A percentile compares a stretch with the other conserved stretches of the same genome.
Evolutionary conservation across 1,140 invertebrate species (phyloP).

Genomic region (Melipona quadrifasciata): DNA sequence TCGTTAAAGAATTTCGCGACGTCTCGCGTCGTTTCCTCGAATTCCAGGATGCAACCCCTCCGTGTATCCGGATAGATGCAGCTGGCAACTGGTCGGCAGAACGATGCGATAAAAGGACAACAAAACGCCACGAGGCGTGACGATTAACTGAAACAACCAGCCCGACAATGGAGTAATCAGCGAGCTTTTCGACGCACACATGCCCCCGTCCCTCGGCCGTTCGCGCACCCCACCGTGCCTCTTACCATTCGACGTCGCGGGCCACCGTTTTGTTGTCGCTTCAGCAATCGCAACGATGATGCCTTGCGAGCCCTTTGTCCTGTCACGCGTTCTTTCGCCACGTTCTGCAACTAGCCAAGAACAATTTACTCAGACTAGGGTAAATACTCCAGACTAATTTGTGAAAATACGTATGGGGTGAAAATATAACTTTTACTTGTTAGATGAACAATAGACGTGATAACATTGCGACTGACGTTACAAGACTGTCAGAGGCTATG

Average conservation of each 20-base stretch:
- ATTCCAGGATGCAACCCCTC: conserved; percentile 33
- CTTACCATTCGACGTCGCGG: conserved; percentile 48
- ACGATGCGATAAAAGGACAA: conserved; percentile 68
- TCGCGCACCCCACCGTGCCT: conserved; percentile 12
- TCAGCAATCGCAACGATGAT: conserved; percentile 72
- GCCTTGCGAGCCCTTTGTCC: conserved; percentile 55
- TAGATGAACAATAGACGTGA: too few relatives aligned
- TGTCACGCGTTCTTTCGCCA: conserved; percentile 41
- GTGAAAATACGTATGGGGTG: not conserved
- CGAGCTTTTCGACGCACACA: conserved; percentile 71
- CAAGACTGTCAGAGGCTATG: too few relatives aligned
- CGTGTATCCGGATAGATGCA: conserved; percentile 47
- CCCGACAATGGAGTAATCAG: conserved; percentile 77
- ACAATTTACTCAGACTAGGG: not conserved
- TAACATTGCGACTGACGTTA: too few relatives aligned
- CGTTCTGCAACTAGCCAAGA: not conserved
- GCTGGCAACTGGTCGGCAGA: conserved; percentile 43
- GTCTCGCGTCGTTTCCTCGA: conserved; percentile 30
- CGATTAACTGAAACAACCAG: conserved; percentile 77
- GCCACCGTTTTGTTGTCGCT: conserved; percentile 66
- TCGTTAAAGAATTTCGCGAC: conserved; percentile 22
- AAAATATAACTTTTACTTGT: not conserved
- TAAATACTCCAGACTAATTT: not conserved
- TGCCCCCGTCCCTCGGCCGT: conserved; percentile 9
- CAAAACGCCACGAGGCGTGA: conserved; percentile 66